These are phyloP conservation scores for Gobio gobio DNA, from an alignment of 2,113 vertebrate species.

Conservation along the genomic window DNA sequence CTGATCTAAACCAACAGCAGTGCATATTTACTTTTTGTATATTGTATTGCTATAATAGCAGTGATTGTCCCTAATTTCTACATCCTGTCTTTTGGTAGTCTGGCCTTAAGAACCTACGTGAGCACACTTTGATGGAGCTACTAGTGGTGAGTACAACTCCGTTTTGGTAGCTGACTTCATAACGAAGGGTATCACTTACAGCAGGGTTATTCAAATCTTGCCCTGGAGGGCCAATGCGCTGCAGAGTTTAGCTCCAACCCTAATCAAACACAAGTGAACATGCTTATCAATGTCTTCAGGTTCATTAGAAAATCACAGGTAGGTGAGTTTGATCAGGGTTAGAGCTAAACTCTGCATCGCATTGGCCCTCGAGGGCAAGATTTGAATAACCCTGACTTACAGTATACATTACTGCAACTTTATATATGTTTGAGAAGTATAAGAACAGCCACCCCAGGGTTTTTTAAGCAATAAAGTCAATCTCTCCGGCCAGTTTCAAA, in stretches of 20 bases:
- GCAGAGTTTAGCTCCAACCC: too few relatives aligned
- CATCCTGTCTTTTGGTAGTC: conserved; percentile 78
- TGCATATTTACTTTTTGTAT: not conserved
- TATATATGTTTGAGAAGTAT: not conserved
- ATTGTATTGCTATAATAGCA: not conserved
- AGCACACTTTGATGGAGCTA: conserved; percentile 95
- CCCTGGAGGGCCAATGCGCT: too few relatives aligned
- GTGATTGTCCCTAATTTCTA: not conserved
- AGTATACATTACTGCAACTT: not conserved
- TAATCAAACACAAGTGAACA: too few relatives aligned
- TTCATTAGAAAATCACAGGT: too few relatives aligned
- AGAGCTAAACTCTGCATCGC: too few relatives aligned
- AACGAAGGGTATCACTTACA: not conserved
- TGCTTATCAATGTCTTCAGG: too few relatives aligned
- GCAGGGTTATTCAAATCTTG: too few relatives aligned
- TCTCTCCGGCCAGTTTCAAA: conserved; percentile 6
- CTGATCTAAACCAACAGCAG: too few relatives aligned
- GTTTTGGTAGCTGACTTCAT: not conserved
- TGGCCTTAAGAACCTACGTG: conserved; percentile 86
- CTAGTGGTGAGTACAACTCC: conserved; percentile 78
- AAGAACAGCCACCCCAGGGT: not conserved
- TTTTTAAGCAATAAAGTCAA: conserved; percentile 12
- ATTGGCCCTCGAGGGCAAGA: too few relatives aligned
- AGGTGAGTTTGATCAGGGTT: too few relatives aligned
- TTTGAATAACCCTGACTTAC: too few relatives aligned